Evolutionary conservation across 2,888 invertebrate species (phyloP), one percentile per base, ranked within the genome.

Genomic region (Diplazon laetatorius): DNA sequence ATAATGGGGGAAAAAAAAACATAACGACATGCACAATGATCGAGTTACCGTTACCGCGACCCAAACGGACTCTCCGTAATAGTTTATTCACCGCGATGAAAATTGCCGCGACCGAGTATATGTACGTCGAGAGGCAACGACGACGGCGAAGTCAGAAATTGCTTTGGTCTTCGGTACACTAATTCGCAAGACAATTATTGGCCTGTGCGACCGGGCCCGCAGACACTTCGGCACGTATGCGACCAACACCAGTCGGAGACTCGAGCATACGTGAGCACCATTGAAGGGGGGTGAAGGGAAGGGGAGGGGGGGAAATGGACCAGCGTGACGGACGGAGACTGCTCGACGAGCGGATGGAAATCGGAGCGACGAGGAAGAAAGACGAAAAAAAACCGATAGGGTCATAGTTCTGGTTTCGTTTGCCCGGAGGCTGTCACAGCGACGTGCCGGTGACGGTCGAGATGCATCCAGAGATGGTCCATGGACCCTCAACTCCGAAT

Each of bases 341-440:
- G 14, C 14, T 14, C 37, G 57, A 20, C 25, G 16, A 50, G 68
- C 14, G 10, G 18, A 18, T 42, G 30, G 65, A 59, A 37, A n/a
- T 9, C 20, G 2, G 42, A 16, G 62, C 16, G 39, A 42, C 12
- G 37, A 25, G 20, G 22, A n/a, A 3, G 46, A 30, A n/a, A 62
- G 55, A 52, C 20, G 59, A 65, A 44, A 69, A 52, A 68, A 69
- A 79, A 76, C n/a, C n/a, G 55, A 75, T 65, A 69, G 68, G 70
- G 62, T 73, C 76, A 73, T 84, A 84, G 84, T 87, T 87, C 86
- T 87, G 86, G 87, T 87, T 86, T 86, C 83, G 83, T 82, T 81
- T 83, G 87, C 85, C 60, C 59, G 81, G 82, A 18, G 35, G 16
- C 39, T 18, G 9, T 22, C 37, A 59, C 59, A 10, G 35, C 59